A percentile compares a stretch with the other conserved stretches of the same genome.
phyloP scores from a whole-genome alignment of 2,888 invertebrate species.

The Spodoptera littoralis region DNA sequence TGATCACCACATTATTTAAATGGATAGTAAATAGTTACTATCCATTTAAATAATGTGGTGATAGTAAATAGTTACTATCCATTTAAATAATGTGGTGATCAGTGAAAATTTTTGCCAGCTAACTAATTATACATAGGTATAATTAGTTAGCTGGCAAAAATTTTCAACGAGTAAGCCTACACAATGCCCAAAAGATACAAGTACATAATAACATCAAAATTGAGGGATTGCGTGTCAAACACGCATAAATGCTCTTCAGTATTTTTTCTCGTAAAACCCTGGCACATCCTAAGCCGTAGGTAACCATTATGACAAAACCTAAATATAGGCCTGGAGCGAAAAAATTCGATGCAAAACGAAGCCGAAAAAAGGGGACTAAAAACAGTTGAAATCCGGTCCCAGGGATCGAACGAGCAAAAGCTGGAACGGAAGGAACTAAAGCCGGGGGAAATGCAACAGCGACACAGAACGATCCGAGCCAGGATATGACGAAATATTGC shows the following conservation, averaged over 20 bases:
- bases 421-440: slow-evolving; percentile 44
- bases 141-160: background rate
- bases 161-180: slow-evolving; percentile 5
- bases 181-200: slow-evolving; percentile 30
- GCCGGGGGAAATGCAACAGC: slow-evolving; percentile 46
- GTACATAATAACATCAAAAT: slow-evolving; percentile 21
- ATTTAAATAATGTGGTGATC: too few relatives aligned
- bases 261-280: slow-evolving; percentile 17
- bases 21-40: too few relatives aligned
- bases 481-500: slow-evolving; percentile 46
- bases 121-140: too few relatives aligned
- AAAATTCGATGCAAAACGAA: slow-evolving; percentile 22
- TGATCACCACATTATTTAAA: too few relatives aligned
- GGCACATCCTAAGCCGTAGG: slow-evolving; percentile 11
- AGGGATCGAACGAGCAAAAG: slow-evolving; percentile 31
- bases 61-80: too few relatives aligned
- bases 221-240: slow-evolving; percentile 45
- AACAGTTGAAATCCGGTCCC: slow-evolving; percentile 18
- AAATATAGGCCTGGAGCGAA: slow-evolving; percentile 17
- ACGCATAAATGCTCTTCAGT: slow-evolving; percentile 26
- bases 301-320: slow-evolving; percentile 2
- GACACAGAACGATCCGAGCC: slow-evolving; percentile 21
- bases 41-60: too few relatives aligned
- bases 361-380: slow-evolving; percentile 23
- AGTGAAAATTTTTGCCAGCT: background rate